Percentiles rank a stretch among this genome's conserved stretches.
Conservation (phyloP, 2,797 vertebrate species). For the Spinibarbus caldwelli region DNA sequence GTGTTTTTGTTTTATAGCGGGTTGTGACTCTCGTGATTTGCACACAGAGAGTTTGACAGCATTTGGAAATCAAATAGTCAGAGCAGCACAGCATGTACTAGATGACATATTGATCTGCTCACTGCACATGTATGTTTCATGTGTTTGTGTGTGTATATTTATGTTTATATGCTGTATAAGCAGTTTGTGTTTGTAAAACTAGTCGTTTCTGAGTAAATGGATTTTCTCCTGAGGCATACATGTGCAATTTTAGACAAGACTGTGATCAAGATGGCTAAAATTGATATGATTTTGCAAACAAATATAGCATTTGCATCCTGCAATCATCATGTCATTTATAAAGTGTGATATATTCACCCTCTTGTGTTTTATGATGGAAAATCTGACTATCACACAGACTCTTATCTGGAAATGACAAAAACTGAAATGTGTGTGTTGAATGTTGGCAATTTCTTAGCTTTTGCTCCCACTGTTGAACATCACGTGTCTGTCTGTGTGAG, state of each 20-base stretch:
- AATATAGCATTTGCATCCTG: not conserved
- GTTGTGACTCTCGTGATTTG: not conserved
- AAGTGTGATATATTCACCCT: not conserved
- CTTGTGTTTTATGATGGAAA: not conserved
- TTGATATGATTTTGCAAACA: slow-evolving; percentile 21
- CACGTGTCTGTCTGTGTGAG: not conserved
- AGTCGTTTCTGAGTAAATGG: slow-evolving; percentile 36
- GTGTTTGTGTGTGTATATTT: slow-evolving; percentile 1
- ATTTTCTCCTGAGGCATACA: slow-evolving; percentile 41
- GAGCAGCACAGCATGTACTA: slow-evolving; percentile 16
- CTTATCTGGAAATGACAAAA: not conserved
- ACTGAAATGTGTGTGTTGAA: not conserved
- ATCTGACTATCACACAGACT: not conserved
- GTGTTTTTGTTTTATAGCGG: not conserved
- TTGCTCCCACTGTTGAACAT: not conserved
- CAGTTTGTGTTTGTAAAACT: not conserved
- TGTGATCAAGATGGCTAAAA: slow-evolving; percentile 27
- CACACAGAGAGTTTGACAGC: slow-evolving; percentile 9
- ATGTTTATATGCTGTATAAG: not conserved
- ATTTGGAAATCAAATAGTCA: slow-evolving; percentile 34
- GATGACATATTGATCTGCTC: slow-evolving; percentile 41
- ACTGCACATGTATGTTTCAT: slow-evolving; percentile 34
- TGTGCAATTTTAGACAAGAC: slow-evolving; percentile 38
- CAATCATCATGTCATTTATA: not conserved
- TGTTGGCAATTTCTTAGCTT: not conserved